Percentiles rank a stretch among this genome's conserved stretches.
Conservation (phyloP, 2,888 invertebrate species). For the Parnassius glacialis region DNA sequence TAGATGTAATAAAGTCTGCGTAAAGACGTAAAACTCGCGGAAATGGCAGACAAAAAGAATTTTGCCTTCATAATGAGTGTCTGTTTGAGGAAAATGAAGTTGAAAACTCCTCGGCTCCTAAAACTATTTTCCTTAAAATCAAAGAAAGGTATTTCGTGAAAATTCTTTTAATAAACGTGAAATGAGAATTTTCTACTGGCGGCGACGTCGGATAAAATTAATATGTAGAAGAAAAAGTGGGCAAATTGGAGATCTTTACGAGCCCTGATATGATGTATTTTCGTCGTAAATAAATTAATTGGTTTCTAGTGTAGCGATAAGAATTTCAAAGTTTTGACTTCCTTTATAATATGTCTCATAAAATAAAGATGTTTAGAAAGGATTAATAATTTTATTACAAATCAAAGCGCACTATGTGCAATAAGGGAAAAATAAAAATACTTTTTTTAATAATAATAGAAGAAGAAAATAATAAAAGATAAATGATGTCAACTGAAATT, state of each 20-base stretch:
- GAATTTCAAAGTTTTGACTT: not conserved
- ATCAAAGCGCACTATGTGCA: too few relatives aligned
- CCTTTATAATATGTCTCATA: not conserved
- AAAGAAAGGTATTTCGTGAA: conserved; percentile 26
- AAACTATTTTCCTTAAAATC: conserved; percentile 27
- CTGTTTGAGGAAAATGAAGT: conserved; percentile 10
- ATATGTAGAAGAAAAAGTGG: conserved; percentile 14
- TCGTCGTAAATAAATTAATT: conserved; percentile 26
- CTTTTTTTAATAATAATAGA: too few relatives aligned
- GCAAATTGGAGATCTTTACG: conserved; percentile 9
- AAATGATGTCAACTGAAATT: too few relatives aligned
- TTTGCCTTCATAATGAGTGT: conserved; percentile 7
- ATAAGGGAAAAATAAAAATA: too few relatives aligned
- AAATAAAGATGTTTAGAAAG: not conserved
- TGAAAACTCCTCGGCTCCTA: conserved; percentile 9
- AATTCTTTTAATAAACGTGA: conserved; percentile 25
- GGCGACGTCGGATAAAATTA: conserved; percentile 13
- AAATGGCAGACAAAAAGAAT: conserved; percentile 2
- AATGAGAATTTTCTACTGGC: conserved; percentile 23
- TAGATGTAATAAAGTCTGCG: not conserved
- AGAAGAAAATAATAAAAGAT: too few relatives aligned
- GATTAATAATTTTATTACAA: too few relatives aligned
- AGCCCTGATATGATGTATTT: conserved; percentile 20
- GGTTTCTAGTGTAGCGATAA: conserved; percentile 12
- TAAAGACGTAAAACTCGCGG: not conserved